A percentile compares a stretch with the other conserved stretches of the same genome.
Evolutionary conservation across 2,113 vertebrate species (phyloP).

Genomic region (Dasyurus viverrinus): DNA sequence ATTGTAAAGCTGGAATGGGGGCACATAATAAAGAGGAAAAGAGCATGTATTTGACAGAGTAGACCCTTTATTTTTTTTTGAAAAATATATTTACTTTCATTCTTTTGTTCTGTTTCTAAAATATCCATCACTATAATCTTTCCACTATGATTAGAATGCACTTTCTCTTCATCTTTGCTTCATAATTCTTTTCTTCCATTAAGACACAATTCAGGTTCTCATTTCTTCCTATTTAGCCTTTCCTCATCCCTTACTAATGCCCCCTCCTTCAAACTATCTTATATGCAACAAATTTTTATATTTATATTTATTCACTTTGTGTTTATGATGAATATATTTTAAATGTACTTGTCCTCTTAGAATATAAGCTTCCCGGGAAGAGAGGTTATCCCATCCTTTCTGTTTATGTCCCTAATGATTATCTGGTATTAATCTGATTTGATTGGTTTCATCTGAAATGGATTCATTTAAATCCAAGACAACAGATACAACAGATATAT

Average conservation of each 20-base stretch:
- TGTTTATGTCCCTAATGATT: not conserved
- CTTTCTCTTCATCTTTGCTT: not conserved
- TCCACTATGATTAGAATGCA: not conserved
- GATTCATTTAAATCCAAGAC: not conserved
- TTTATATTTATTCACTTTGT: not conserved
- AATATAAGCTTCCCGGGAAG: not conserved
- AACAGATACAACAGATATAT: not conserved
- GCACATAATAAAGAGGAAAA: rapidly evolving
- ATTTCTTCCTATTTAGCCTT: not conserved
- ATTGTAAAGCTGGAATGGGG: not conserved
- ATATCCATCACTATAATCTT: not conserved
- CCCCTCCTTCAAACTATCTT: not conserved
- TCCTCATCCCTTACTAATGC: not conserved
- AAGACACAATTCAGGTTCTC: not conserved
- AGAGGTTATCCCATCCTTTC: not conserved
- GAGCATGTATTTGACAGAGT: not conserved
- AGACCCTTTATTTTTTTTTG: not conserved
- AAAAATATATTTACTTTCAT: not conserved
- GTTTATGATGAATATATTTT: not conserved
- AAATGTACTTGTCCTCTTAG: not conserved
- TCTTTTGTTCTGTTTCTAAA: not conserved
- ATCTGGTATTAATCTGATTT: not conserved
- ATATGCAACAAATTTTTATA: not conserved
- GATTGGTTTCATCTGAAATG: not conserved
- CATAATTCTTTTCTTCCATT: not conserved